These are phyloP conservation scores for Peromyscus leucopus DNA, from an alignment of 2,113 vertebrate genomes.

Conservation along the genomic window DNA sequence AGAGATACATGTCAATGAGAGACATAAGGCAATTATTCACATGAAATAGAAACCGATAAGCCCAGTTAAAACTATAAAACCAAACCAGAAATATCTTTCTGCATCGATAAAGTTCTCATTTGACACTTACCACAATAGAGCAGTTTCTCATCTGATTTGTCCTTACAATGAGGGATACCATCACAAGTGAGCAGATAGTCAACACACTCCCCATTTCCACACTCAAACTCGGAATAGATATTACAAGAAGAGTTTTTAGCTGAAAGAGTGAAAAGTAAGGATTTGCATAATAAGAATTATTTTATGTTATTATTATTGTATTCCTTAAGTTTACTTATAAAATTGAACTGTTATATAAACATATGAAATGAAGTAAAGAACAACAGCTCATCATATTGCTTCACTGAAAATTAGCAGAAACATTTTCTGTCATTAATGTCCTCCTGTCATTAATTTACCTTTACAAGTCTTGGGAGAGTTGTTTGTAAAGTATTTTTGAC, in stretches of 20 bases:
- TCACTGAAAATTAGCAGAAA: neutral
- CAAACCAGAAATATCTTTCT: neutral
- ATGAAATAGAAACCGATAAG: neutral
- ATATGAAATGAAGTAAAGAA: neutral
- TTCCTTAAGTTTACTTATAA: neutral
- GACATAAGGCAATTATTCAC: neutral
- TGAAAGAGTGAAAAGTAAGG: conserved; percentile 78
- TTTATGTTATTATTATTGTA: neutral
- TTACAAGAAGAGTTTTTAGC: conserved; percentile 97
- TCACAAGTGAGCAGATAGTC: conserved; percentile 97
- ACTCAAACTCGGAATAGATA: conserved; percentile 96
- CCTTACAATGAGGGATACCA: conserved; percentile 95
- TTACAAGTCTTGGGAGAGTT: neutral
- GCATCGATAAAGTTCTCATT: neutral
- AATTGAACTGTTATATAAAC: neutral
- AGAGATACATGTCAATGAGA: neutral
- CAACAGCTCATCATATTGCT: neutral
- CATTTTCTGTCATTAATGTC: neutral
- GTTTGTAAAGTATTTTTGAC: neutral
- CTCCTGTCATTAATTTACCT: neutral
- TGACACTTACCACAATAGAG: conserved; percentile 95
- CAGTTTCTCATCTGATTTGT: conserved; percentile 98
- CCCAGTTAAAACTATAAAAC: neutral
- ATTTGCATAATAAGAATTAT: neutral
- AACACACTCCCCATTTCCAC: conserved; percentile 97